These are phyloP conservation scores for Drosophila biarmipes DNA, from an alignment of 1,140 invertebrate genomes.

Conservation along the genomic window DNA sequence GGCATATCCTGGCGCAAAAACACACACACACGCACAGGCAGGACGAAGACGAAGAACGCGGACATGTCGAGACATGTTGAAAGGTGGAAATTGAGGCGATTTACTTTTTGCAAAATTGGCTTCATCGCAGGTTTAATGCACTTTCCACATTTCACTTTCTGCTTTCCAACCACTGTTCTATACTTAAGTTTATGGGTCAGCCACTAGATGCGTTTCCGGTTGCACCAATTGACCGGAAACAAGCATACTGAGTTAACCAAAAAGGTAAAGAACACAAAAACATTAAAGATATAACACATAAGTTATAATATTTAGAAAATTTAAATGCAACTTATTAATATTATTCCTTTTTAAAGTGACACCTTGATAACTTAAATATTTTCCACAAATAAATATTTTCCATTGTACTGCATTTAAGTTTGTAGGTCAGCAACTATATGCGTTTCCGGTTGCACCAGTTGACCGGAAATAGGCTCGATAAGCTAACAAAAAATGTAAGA, in stretches of 20 bases:
- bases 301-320: too few species aligned
- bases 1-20: constrained; percentile 2
- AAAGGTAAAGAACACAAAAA: neutral
- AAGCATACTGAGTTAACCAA: neutral
- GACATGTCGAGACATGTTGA: constrained; percentile 74
- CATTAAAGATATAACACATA: too few species aligned
- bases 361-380: too few species aligned
- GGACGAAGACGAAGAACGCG: constrained; percentile 18
- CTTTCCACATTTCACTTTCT: constrained; percentile 32
- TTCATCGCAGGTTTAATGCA: constrained; percentile 46
- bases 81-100: constrained; percentile 81
- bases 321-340: too few species aligned
- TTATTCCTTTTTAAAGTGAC: too few species aligned
- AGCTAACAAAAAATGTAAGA: neutral
- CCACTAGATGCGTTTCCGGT: neutral
- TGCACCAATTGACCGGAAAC: neutral
- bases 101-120: constrained; percentile 61
- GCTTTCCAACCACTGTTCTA: neutral
- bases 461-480: neutral
- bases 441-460: neutral
- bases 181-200: constrained; percentile 2
- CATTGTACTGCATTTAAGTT: constrained; percentile 1
- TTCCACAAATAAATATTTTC: too few species aligned
- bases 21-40: constrained; percentile 13
- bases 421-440: constrained; percentile 2